Conservation (phyloP, 2,888 invertebrate species). For the Trichacis sp. region DNA sequence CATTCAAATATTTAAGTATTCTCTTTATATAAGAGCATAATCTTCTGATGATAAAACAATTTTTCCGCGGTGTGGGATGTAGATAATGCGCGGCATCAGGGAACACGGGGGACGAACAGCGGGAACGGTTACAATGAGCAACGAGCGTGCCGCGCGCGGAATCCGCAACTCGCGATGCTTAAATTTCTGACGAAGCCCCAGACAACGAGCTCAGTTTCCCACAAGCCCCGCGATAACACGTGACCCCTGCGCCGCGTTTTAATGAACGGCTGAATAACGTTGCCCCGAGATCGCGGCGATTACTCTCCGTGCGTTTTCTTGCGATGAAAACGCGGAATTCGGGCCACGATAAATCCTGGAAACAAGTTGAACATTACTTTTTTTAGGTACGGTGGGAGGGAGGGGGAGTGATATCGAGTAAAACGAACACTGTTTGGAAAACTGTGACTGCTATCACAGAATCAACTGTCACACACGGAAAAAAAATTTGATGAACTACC, state of each 20-base stretch:
- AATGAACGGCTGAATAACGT: conserved; percentile 1
- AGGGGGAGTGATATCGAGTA: too few relatives aligned
- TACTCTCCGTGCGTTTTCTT: background rate
- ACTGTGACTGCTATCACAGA: too few relatives aligned
- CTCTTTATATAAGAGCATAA: too few relatives aligned
- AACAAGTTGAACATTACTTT: background rate
- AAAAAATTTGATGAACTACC: too few relatives aligned
- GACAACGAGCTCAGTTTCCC: conserved; percentile 11
- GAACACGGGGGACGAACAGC: conserved; percentile 41
- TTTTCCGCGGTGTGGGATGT: too few relatives aligned
- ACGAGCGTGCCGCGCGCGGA: conserved; percentile 10
- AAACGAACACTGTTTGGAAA: too few relatives aligned
- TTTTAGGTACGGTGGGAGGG: too few relatives aligned
- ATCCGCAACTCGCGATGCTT: conserved; percentile 5
- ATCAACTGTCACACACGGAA: too few relatives aligned
- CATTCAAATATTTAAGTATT: too few relatives aligned
- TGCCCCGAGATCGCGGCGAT: background rate
- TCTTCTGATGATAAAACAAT: too few relatives aligned
- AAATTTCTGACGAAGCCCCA: conserved; percentile 6
- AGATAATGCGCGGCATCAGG: conserved; percentile 47
- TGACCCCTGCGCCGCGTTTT: background rate
- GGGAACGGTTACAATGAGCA: conserved; percentile 1
- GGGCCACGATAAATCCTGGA: background rate
- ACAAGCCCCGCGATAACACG: background rate
- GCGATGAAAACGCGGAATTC: background rate